Percentiles rank a stretch among this genome's conserved stretches.
Evolutionary conservation across 1,140 invertebrate genomes (phyloP).

Genomic region (Whitmania pigra): DNA sequence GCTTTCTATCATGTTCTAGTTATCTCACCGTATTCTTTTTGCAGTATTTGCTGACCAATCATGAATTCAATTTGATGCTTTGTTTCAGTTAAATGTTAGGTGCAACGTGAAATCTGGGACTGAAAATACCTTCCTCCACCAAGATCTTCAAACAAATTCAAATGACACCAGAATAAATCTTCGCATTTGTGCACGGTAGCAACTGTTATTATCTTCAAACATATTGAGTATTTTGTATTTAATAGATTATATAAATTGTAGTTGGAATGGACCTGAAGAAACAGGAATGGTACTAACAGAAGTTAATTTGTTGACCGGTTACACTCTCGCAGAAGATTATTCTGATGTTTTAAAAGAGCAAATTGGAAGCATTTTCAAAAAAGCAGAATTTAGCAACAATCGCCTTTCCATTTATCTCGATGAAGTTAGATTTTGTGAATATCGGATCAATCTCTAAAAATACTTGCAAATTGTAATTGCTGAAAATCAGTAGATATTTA

Average conservation of each 20-base stretch:
- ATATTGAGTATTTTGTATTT: too few species aligned
- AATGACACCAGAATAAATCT: neutral
- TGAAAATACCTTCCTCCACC: neutral
- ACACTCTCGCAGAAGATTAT: neutral
- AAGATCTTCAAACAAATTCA: neutral
- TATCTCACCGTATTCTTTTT: too few species aligned
- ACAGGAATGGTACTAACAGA: slow-evolving; percentile 3
- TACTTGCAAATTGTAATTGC: too few species aligned
- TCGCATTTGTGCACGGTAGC: too few species aligned
- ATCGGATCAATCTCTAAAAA: neutral
- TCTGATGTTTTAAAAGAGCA: neutral
- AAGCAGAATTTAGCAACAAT: slow-evolving; percentile 1
- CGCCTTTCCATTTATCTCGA: neutral
- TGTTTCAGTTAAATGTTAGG: neutral
- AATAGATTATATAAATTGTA: neutral
- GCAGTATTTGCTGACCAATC: too few species aligned
- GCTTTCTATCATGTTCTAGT: neutral
- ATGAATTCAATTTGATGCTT: too few species aligned
- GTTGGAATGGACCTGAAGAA: neutral
- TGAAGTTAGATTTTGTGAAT: neutral
- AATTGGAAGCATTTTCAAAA: neutral
- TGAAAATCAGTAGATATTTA: too few species aligned
- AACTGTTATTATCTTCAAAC: too few species aligned
- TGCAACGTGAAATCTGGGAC: neutral
- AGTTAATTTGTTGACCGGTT: neutral